A percentile compares a stretch with the other conserved stretches of the same genome.
Evolutionary conservation across 2,113 vertebrate species (phyloP).

Genomic region (Rhizomys pruinosus): DNA sequence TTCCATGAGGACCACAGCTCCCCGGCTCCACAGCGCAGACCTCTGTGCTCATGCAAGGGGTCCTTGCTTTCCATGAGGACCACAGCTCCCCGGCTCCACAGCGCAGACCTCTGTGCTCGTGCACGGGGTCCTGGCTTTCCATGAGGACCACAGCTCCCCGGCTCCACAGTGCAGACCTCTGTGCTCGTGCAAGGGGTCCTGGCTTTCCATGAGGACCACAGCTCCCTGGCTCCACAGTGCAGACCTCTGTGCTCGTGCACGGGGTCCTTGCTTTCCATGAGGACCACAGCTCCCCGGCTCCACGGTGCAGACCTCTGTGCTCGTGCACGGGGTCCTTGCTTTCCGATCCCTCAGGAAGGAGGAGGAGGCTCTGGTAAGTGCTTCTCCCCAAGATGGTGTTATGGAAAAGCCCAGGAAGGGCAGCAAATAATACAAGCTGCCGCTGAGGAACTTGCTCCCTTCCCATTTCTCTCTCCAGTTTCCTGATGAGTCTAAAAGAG

Average conservation of each 20-base stretch:
- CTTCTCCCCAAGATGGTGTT: accelerated
- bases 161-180: accelerated
- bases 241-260: neutral
- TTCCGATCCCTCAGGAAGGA: neutral
- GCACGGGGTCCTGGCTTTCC: no score
- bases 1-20: neutral
- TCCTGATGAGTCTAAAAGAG: neutral
- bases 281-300: neutral
- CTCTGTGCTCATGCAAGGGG: accelerated
- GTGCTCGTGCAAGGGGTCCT: accelerated
- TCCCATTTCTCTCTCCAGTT: neutral
- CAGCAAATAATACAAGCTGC: no score
- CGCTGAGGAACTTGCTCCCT: no score
- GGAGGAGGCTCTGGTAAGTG: neutral
- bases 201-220: neutral
- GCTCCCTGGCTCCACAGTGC: accelerated
- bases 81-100: accelerated
- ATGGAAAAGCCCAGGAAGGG: neutral
- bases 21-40: accelerated
- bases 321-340: accelerated
- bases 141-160: neutral
- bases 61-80: neutral
- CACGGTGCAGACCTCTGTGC: accelerated
- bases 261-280: neutral
- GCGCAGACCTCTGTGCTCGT: accelerated